Evolutionary conservation across 2,113 vertebrate genomes (phyloP).

Genomic region (Lepisosteus oculatus): DNA sequence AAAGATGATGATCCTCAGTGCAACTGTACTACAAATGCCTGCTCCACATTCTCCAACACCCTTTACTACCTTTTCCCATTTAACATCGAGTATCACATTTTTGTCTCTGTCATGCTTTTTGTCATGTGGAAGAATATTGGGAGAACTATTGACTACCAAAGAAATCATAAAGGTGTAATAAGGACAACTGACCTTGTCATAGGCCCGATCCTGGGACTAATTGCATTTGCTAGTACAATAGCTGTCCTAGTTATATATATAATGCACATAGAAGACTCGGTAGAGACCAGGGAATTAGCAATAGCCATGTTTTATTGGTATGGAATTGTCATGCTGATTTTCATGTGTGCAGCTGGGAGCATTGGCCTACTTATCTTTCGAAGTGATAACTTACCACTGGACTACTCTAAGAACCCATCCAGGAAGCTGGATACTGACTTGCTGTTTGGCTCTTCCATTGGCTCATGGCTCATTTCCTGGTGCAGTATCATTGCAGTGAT

Average conservation of each 20-base stretch:
- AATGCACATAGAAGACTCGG: constrained; percentile 75
- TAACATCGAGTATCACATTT: constrained; percentile 95
- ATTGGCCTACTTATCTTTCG: constrained; percentile 78
- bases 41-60: constrained; percentile 79
- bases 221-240: constrained; percentile 78
- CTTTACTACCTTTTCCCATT: constrained; percentile 93
- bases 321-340: constrained; percentile 70
- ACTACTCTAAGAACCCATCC: constrained; percentile 81
- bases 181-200: constrained; percentile 59
- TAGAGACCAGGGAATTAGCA: constrained; percentile 68
- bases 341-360: constrained; percentile 78
- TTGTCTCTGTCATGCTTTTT: constrained; percentile 89
- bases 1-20: constrained; percentile 70
- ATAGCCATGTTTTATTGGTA: constrained; percentile 89
- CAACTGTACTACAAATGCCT: constrained; percentile 81
- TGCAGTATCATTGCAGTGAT: constrained; percentile 82
- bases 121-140: constrained; percentile 97
- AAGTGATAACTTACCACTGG: constrained; percentile 65
- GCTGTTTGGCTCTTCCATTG: constrained; percentile 81
- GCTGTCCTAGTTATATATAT: constrained; percentile 84
- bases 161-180: constrained; percentile 58
- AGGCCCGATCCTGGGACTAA: constrained; percentile 77
- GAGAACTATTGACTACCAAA: constrained; percentile 70
- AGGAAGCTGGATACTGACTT: constrained; percentile 84
- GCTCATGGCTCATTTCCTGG: constrained; percentile 96